Evolutionary conservation across 1,140 invertebrate genomes (phyloP).

Genomic region (Parasteatoda tepidariorum): DNA sequence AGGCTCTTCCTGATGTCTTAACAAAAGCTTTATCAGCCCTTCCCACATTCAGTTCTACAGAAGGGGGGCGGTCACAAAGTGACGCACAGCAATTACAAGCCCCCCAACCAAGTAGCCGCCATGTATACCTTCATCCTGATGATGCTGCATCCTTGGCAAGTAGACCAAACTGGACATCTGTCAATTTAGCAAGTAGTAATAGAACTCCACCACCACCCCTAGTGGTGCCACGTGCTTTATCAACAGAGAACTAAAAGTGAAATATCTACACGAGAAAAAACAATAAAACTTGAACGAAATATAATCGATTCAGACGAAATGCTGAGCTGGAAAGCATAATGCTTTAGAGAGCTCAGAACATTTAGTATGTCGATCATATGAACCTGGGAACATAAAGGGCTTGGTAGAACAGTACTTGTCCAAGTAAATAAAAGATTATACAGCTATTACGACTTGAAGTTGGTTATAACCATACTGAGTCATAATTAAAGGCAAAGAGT

Average conservation of each 20-base stretch:
- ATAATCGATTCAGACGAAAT: too few species aligned
- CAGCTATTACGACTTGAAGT: too few species aligned
- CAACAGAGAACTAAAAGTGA: conserved; percentile 56
- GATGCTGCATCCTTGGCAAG: conserved; percentile 62
- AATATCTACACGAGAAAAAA: too few species aligned
- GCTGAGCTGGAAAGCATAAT: too few species aligned
- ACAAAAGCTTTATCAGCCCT: conserved; percentile 41
- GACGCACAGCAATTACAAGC: conserved; percentile 4
- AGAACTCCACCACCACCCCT: conserved; percentile 38
- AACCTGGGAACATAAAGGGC: too few species aligned
- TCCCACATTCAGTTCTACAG: conserved; percentile 5
- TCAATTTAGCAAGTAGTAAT: conserved; percentile 45
- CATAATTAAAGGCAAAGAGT: too few species aligned
- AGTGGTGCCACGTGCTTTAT: conserved; percentile 53
- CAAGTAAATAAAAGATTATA: too few species aligned
- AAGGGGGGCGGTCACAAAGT: conserved; percentile 7
- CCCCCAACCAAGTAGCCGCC: conserved; percentile 45
- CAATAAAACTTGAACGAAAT: too few species aligned
- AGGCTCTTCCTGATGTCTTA: conserved; percentile 61
- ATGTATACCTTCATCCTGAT: conserved; percentile 63
- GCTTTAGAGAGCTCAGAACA: too few species aligned
- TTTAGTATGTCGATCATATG: too few species aligned
- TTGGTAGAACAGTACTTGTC: too few species aligned
- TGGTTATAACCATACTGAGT: too few species aligned
- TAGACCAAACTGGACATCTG: conserved; percentile 62